A percentile compares a stretch with the other conserved stretches of the same genome.
These are phyloP conservation scores for Chrysogorgia sp. DNA, from an alignment of 92 coral and sea anemone genomes.

Conservation along the genomic window DNA sequence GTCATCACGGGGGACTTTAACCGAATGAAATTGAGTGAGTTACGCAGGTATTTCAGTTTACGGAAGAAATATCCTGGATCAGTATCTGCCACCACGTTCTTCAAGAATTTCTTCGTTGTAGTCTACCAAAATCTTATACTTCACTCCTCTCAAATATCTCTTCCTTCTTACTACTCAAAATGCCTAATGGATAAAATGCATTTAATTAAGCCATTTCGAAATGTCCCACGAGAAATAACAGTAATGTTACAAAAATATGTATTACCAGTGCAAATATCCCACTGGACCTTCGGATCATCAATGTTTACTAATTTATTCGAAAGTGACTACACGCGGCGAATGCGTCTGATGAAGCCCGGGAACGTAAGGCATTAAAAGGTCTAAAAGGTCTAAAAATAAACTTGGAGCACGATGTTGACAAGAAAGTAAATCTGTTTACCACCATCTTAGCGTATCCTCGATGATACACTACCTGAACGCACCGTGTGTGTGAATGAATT, in stretches of 20 bases:
- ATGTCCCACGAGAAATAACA: slow-evolving; percentile 65
- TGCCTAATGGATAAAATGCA: slow-evolving; percentile 78
- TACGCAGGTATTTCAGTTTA: neutral
- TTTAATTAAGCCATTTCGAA: slow-evolving; percentile 68
- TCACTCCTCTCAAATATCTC: slow-evolving; percentile 19
- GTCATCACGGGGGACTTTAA: neutral
- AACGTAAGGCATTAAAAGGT: too few relatives aligned
- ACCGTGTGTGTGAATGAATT: too few relatives aligned
- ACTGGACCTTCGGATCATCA: too few relatives aligned
- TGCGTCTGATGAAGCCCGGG: too few relatives aligned
- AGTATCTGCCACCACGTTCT: slow-evolving; percentile 16
- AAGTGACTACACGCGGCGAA: too few relatives aligned
- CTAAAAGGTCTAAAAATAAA: too few relatives aligned
- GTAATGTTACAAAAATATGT: slow-evolving; percentile 47
- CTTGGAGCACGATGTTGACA: too few relatives aligned
- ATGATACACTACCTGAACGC: too few relatives aligned
- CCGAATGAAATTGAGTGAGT: neutral
- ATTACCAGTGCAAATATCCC: slow-evolving; percentile 71
- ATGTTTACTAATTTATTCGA: too few relatives aligned
- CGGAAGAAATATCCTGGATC: too few relatives aligned
- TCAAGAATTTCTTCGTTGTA: slow-evolving; percentile 64
- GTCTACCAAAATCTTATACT: slow-evolving; percentile 60
- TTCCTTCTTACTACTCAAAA: slow-evolving; percentile 61
- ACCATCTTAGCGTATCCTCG: too few relatives aligned
- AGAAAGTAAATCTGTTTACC: too few relatives aligned